These are phyloP conservation scores for Grus americana DNA, from an alignment of 2,113 vertebrate species.

Conservation along the genomic window DNA sequence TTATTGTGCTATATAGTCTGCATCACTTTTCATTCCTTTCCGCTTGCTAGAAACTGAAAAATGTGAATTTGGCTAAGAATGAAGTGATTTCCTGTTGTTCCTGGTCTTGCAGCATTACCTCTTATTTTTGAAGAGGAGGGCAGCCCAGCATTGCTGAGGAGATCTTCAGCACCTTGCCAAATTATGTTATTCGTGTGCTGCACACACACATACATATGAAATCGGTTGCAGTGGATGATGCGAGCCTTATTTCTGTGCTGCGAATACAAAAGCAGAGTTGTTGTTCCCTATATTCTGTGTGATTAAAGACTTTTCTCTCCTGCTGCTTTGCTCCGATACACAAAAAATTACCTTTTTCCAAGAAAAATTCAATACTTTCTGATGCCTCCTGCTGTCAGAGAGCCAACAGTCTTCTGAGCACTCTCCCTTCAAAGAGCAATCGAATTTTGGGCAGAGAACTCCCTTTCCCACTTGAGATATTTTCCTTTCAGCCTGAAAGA, in stretches of 20 bases:
- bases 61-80: background rate
- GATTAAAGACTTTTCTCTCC: slow-evolving; percentile 26
- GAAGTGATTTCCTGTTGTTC: background rate
- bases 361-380: slow-evolving; percentile 48
- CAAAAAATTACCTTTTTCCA: slow-evolving; percentile 32
- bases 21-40: background rate
- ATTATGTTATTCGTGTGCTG: background rate
- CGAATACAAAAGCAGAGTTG: background rate
- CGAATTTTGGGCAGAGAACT: slow-evolving; percentile 11
- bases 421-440: slow-evolving; percentile 52
- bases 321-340: background rate
- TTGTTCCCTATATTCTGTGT: background rate
- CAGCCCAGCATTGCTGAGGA: background rate
- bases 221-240: background rate
- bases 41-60: background rate
- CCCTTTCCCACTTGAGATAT: background rate
- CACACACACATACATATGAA: background rate
- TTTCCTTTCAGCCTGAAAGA: slow-evolving; percentile 24
- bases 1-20: background rate
- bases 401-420: slow-evolving; percentile 23
- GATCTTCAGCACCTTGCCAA: background rate
- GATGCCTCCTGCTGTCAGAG: slow-evolving; percentile 44
- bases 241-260: background rate
- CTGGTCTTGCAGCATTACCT: background rate
- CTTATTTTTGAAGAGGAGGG: background rate